These are phyloP conservation scores for Ophonus ardosiacus DNA, from an alignment of 2,888 invertebrate species.

Conservation along the genomic window DNA sequence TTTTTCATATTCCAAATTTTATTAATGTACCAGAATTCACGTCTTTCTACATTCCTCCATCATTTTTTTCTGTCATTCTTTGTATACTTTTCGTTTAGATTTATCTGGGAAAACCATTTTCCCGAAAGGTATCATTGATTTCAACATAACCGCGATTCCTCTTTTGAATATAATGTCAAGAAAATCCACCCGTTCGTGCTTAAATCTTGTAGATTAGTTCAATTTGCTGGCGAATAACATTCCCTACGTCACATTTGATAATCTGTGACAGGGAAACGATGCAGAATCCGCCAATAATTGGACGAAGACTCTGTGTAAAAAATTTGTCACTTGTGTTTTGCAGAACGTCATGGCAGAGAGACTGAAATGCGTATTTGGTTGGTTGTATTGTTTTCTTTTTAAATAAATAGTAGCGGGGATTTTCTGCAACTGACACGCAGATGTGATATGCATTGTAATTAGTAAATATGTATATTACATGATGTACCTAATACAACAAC, in stretches of 20 bases:
- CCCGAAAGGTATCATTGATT: not conserved
- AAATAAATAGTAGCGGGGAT: not conserved
- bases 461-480: not conserved
- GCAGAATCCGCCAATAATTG: not conserved
- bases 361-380: too few relatives aligned
- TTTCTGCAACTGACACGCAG: not conserved
- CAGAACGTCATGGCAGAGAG: not conserved
- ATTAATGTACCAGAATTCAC: not conserved
- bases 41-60: not conserved
- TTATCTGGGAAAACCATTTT: not conserved
- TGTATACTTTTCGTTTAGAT: not conserved
- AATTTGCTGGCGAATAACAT: not conserved
- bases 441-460: not conserved
- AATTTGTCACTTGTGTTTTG: not conserved
- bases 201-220: not conserved
- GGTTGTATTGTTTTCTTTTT: not conserved
- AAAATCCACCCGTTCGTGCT: not conserved
- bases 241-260: not conserved
- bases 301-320: not conserved
- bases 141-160: not conserved
- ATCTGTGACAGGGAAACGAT: not conserved
- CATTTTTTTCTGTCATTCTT: not conserved
- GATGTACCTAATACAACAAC: too few relatives aligned
- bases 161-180: not conserved
- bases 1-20: not conserved